Evolutionary conservation across 37 sponge, comb jelly and placozoan species (phyloP).

Genomic region (Oopsacas minuta): DNA sequence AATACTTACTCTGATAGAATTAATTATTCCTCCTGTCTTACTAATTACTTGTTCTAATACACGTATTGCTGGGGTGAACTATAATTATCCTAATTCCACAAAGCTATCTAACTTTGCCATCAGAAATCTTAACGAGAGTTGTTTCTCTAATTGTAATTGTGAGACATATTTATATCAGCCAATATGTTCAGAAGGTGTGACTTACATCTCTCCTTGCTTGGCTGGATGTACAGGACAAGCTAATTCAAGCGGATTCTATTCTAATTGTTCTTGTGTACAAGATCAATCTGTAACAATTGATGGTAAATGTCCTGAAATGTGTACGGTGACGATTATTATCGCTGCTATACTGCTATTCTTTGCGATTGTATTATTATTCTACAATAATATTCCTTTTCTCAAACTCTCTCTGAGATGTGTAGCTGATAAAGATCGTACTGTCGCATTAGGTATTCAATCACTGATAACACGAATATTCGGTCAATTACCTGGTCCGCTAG

Average conservation of each 20-base stretch:
- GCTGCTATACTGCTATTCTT: background rate
- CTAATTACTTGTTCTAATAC: background rate
- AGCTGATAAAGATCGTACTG: slow-evolving; percentile 17
- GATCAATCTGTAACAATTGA: background rate
- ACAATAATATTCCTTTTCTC: background rate
- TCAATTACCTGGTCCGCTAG: slow-evolving; percentile 23
- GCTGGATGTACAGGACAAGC: slow-evolving; percentile 3
- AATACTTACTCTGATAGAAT: background rate
- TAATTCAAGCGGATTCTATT: background rate
- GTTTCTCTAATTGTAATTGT: background rate
- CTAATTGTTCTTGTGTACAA: background rate
- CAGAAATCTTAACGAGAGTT: background rate
- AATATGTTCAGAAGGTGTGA: slow-evolving; percentile 23
- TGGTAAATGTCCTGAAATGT: background rate
- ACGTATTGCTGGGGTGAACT: background rate
- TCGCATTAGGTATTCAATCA: slow-evolving; percentile 19
- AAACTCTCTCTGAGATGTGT: slow-evolving; percentile 9
- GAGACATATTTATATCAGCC: background rate
- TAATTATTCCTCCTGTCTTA: background rate
- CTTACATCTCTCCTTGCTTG: slow-evolving; percentile 32
- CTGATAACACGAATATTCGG: background rate
- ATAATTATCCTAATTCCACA: background rate
- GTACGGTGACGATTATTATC: background rate
- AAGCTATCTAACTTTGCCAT: background rate
- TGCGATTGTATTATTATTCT: background rate